These are phyloP conservation scores for Ictalurus furcatus DNA, from an alignment of 2,113 vertebrate species.

Conservation along the genomic window DNA sequence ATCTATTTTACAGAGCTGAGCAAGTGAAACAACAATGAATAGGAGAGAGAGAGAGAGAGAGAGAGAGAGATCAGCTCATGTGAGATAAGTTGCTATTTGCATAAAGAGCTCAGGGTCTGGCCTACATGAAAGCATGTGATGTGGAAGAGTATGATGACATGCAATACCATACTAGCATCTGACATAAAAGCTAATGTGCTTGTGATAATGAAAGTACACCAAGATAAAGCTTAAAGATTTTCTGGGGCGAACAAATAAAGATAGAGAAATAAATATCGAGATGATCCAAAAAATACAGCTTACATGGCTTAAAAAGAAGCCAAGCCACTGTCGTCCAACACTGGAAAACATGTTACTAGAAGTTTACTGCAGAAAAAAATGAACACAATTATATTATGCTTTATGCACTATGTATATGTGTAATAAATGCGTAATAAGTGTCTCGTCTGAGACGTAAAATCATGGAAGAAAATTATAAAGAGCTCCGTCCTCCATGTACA, in stretches of 20 bases:
- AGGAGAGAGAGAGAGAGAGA: neutral
- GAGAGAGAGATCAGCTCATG: neutral
- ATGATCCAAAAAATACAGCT: neutral
- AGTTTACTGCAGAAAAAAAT: neutral
- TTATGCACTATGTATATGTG: neutral
- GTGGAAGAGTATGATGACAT: neutral
- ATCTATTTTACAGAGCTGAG: constrained; percentile 33
- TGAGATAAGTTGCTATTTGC: constrained; percentile 42
- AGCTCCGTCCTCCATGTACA: neutral
- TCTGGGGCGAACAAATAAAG: neutral
- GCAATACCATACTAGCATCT: neutral
- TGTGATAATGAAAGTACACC: neutral
- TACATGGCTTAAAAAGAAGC: neutral
- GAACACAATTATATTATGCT: neutral
- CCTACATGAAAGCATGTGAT: constrained; percentile 15
- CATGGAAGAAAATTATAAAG: neutral
- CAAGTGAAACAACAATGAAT: constrained; percentile 14
- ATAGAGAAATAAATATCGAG: neutral
- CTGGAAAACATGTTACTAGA: neutral
- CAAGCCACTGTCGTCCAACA: neutral
- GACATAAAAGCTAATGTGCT: neutral
- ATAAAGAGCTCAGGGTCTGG: constrained; percentile 22
- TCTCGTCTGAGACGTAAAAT: neutral
- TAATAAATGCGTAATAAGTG: neutral
- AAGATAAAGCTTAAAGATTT: neutral